phyloP scores from a whole-genome alignment of 37 sponge, comb jelly and placozoan genomes.

The Corticium candelabrum region DNA sequence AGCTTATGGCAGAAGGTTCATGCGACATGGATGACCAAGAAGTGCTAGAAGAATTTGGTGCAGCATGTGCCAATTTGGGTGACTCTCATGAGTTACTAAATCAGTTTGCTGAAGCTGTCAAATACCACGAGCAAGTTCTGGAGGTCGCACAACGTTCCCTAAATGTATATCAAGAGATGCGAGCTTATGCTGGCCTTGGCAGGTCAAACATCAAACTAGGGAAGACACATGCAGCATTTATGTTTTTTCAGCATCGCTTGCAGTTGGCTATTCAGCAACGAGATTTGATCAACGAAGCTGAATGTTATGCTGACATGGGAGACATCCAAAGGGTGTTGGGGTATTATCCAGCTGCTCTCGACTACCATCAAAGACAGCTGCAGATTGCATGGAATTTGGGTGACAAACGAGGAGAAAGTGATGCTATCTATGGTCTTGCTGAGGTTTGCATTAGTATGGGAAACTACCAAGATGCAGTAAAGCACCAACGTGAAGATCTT shows the following conservation, averaged over 20 bases:
- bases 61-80: constrained; percentile 77
- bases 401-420: constrained; percentile 51
- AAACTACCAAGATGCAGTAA: constrained; percentile 55
- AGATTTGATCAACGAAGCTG: constrained; percentile 60
- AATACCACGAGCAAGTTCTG: constrained; percentile 59
- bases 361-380: constrained; percentile 57
- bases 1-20: not conserved
- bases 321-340: constrained; percentile 58
- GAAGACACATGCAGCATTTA: constrained; percentile 40
- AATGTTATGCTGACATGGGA: constrained; percentile 82
- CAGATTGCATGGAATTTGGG: constrained; percentile 39
- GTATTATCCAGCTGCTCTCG: constrained; percentile 47
- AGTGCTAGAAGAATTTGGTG: constrained; percentile 16
- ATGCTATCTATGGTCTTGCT: constrained; percentile 68
- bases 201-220: constrained; percentile 66
- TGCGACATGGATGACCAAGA: not conserved
- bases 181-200: constrained; percentile 65
- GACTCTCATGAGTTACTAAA: constrained; percentile 70
- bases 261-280: constrained; percentile 36
- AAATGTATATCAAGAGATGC: constrained; percentile 35
- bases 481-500: constrained; percentile 61
- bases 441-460: constrained; percentile 69
- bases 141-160: constrained; percentile 24
- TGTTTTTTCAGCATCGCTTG: constrained; percentile 54
- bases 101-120: constrained; percentile 45